Evolutionary conservation across 2,113 vertebrate genomes (phyloP).

Genomic region (Dermatemys mawii): DNA sequence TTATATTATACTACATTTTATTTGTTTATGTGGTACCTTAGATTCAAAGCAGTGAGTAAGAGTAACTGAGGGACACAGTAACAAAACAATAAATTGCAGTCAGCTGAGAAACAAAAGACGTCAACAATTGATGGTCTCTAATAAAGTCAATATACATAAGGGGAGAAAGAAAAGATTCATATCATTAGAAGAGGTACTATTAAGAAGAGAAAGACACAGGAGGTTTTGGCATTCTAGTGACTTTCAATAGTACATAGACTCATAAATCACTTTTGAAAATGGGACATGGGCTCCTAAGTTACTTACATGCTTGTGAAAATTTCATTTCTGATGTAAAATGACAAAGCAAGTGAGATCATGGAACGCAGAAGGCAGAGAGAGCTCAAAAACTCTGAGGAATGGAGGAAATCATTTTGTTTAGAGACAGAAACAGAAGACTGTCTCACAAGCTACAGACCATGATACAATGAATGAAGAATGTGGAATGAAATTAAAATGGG

Average conservation of each 20-base stretch:
- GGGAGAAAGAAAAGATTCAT: not conserved
- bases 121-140: not conserved
- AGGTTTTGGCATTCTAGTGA: not conserved
- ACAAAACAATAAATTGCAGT: conserved; percentile 51
- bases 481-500: not conserved
- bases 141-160: not conserved
- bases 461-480: not conserved
- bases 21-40: conserved; percentile 68
- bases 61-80: conserved; percentile 48
- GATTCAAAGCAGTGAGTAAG: conserved; percentile 58
- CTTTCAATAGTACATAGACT: not conserved
- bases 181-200: not conserved
- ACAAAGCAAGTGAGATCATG: not conserved
- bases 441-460: not conserved
- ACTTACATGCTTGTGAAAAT: not conserved
- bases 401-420: not conserved
- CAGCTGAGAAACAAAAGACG: conserved; percentile 33
- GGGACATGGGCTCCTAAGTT: not conserved
- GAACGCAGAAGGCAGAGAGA: not conserved
- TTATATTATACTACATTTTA: conserved; percentile 61
- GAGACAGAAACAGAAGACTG: not conserved
- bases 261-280: conserved; percentile 10
- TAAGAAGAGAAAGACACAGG: not conserved
- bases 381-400: not conserved
- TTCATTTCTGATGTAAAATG: not conserved